Conservation (phyloP, 1,140 invertebrate species). For the Agrypnia vestita region DNA sequence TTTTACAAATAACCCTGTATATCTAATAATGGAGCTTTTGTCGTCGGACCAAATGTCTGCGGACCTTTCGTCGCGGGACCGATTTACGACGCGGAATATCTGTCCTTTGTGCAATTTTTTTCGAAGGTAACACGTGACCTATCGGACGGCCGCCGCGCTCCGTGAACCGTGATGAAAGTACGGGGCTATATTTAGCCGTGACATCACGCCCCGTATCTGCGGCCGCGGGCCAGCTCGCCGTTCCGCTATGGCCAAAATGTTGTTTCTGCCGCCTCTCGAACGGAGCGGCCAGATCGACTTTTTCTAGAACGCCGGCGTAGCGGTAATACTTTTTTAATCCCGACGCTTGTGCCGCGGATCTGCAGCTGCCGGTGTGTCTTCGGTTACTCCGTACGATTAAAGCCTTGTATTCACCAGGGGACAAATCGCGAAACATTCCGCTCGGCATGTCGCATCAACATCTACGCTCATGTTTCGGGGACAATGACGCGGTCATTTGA, state of each 20-base stretch:
- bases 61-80: too few relatives aligned
- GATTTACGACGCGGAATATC: background rate
- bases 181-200: slow-evolving; percentile 26
- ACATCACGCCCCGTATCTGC: slow-evolving; percentile 36
- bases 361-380: background rate
- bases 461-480: too few relatives aligned
- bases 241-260: slow-evolving; percentile 24
- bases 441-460: too few relatives aligned
- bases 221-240: slow-evolving; percentile 32
- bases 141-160: slow-evolving; percentile 9
- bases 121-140: background rate
- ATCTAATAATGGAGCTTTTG: too few relatives aligned
- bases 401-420: too few relatives aligned
- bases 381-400: too few relatives aligned
- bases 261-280: slow-evolving; percentile 37
- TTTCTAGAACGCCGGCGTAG: slow-evolving; percentile 23
- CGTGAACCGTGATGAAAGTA: slow-evolving; percentile 35
- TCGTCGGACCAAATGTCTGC: too few relatives aligned
- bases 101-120: slow-evolving; percentile 5
- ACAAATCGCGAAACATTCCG: too few relatives aligned
- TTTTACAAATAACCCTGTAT: too few relatives aligned
- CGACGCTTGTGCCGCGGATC: slow-evolving; percentile 9
- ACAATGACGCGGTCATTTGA: too few relatives aligned
- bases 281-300: background rate
- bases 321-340: slow-evolving; percentile 13